Evolutionary conservation across 2,113 vertebrate species (phyloP).

Genomic region (Okapia johnstoni): DNA sequence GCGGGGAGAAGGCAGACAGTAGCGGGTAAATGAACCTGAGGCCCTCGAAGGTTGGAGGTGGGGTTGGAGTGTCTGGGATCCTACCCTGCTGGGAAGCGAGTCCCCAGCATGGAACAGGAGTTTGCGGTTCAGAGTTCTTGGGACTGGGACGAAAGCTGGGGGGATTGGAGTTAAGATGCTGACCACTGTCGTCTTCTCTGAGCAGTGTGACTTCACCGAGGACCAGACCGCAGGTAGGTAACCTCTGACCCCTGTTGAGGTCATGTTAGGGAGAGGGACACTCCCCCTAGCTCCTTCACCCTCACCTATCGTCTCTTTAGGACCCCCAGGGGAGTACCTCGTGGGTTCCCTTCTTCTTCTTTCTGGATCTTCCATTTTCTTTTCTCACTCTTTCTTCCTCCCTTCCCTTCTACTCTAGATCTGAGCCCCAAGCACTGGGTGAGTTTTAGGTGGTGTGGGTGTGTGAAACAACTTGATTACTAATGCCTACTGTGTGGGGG

Average conservation of each 20-base stretch:
- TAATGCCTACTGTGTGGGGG: slow-evolving; percentile 18
- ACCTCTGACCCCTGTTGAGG: not conserved
- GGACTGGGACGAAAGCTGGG: not conserved
- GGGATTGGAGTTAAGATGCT: not conserved
- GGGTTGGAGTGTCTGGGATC: not conserved
- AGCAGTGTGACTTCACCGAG: slow-evolving; percentile 94
- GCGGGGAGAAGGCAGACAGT: not conserved
- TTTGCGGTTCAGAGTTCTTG: not conserved
- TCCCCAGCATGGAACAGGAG: not conserved
- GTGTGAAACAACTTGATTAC: not conserved
- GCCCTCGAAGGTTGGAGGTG: not conserved
- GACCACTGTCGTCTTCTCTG: slow-evolving; percentile 70
- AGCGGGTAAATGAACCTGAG: not conserved
- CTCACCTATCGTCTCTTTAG: not conserved
- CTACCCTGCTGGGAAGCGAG: not conserved
- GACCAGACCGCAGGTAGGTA: slow-evolving; percentile 92
- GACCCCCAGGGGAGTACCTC: not conserved
- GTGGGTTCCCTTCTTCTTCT: slow-evolving; percentile 51
- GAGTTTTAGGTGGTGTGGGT: slow-evolving; percentile 64
- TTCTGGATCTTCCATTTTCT: slow-evolving; percentile 51
- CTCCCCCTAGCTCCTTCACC: not conserved
- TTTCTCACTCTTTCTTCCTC: slow-evolving; percentile 76
- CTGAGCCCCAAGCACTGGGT: slow-evolving; percentile 71
- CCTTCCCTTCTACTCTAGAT: slow-evolving; percentile 86
- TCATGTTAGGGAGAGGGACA: not conserved